These are phyloP conservation scores for Microcebus griseorufus DNA, from an alignment of 2,113 vertebrate species.

Conservation along the genomic window DNA sequence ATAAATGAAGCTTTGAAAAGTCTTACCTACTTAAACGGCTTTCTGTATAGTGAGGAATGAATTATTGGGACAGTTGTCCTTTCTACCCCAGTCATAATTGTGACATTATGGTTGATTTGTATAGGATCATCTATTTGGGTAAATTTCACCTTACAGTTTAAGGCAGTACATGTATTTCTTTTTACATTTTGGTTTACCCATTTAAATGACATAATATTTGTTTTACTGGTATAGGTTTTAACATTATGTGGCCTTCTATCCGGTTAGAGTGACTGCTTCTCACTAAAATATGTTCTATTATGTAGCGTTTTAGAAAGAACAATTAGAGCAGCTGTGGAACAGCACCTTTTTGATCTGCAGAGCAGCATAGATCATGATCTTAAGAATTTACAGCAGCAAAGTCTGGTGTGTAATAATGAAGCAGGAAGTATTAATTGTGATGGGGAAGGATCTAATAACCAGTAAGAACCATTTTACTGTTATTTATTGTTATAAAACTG, in stretches of 20 bases:
- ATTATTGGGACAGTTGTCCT: not conserved
- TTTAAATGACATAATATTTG: conserved; percentile 17
- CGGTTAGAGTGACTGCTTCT: conserved; percentile 29
- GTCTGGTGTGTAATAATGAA: conserved; percentile 83
- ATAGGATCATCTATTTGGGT: not conserved
- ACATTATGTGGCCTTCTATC: not conserved
- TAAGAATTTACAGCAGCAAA: conserved; percentile 84
- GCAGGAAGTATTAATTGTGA: conserved; percentile 80
- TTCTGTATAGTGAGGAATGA: not conserved
- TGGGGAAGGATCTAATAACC: conserved; percentile 86
- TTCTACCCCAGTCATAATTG: not conserved
- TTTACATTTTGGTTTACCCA: not conserved
- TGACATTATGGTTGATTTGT: conserved; percentile 20
- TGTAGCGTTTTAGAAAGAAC: conserved; percentile 93
- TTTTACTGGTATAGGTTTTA: conserved; percentile 19
- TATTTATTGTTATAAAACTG: conserved; percentile 38
- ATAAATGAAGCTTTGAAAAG: not conserved
- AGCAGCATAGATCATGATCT: conserved; percentile 92
- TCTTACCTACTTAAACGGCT: not conserved
- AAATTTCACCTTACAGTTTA: conserved; percentile 40
- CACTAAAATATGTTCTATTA: conserved; percentile 46
- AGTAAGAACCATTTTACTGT: conserved; percentile 80
- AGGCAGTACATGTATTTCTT: conserved; percentile 10
- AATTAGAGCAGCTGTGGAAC: conserved; percentile 94
- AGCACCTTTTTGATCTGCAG: conserved; percentile 94